Evolutionary conservation across 2,797 vertebrate species (phyloP), one percentile per base, ranked within the genome.

Genomic region (Galago senegalensis): DNA sequence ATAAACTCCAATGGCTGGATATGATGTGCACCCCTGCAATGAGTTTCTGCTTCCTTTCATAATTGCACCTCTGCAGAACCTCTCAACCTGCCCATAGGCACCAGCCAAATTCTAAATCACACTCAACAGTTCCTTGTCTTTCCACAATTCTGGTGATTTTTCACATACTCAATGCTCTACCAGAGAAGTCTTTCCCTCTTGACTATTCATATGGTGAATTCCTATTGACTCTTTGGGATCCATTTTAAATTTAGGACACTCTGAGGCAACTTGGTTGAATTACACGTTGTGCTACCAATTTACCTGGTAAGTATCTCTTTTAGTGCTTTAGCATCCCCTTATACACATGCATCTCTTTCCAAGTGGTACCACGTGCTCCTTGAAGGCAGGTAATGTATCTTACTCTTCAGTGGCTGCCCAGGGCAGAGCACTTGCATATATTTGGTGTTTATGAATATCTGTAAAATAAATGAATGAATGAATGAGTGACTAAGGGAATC

Each of bases 381-480:
- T 61, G 70, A 93, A 84, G 43, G 7, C 63, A 87, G 56, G 8
- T 34, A 61, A 5, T 25, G 53, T 7, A 93, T 60, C 27, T 86
- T 88, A 89, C 67, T 65, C 43, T 77, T 84, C 25, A 61, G 18
- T 61, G n/a, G 56, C 18, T 93, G n/a, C 34, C 9, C 2, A 61
- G 61, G 46, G 11, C 40, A 60, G 65, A 25, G 29, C 9, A n/a
- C 86, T 82, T 95, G 16, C 49, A 53, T 16, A 4, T 53, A 94
- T 83, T 80, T 93, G 56, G 27, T 84, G 11, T 11, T 96, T 23
- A 43, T 69, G 63, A 65, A 89, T 89, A 27, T 77, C 85, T 91
- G n/a, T 73, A 93, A 76, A 96, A 93, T 85, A 90, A 89, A 95
- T 93, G 25, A 93, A 93, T 67, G 31, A 87, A 58, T 93, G 34